Base-by-base conservation (phyloP, 2,888 invertebrate genomes). In the Automeris io region DNA sequence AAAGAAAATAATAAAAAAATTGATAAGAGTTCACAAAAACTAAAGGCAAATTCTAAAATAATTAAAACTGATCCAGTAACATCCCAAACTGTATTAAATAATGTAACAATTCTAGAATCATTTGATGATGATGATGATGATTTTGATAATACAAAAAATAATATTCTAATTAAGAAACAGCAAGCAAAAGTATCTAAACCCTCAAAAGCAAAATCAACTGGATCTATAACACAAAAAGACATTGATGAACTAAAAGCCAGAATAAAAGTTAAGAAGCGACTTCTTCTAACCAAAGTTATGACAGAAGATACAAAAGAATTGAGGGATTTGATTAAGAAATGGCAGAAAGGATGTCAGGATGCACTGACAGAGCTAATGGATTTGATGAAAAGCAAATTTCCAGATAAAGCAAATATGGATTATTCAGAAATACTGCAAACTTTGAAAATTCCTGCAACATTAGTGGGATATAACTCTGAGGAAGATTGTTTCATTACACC, bases 281-380 rank as follows among this genome's bases (percentile, higher is more conserved):
- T 75, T 5, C 60, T 85, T 1, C 33, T 81, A 36, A 76, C 77
- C 0, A 69, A 72, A 55, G 55, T 73, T 18, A 62, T 74, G 42
- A 70, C 76, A 11, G 71, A 80, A 34, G 87, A 88, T 24, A 76
- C 81, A 0, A 77, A 77, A 43, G 88, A 89, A 54, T 50, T 90
- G 4, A 59, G 78, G 41, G 61, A 45, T 24, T 62, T 87, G 18
- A 88, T 89, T 18, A 76, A 81, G 40, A 88, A 78, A 49, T 90
- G 89, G 89, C 83, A 86, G 47, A 76, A 67, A 37, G 88, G 87
- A 1, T 89, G 89, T 44, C 87, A 88, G 45, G 74, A 76, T 49
- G 89, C 88, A 0, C 55, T 90, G 11, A 69, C 74, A 41, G 83
- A 88, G 40, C 64, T 89, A 8, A 71, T 88, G 54, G 77, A 77